phyloP scores from a whole-genome alignment of 2,888 invertebrate genomes.

The Rhingia rostrata region DNA sequence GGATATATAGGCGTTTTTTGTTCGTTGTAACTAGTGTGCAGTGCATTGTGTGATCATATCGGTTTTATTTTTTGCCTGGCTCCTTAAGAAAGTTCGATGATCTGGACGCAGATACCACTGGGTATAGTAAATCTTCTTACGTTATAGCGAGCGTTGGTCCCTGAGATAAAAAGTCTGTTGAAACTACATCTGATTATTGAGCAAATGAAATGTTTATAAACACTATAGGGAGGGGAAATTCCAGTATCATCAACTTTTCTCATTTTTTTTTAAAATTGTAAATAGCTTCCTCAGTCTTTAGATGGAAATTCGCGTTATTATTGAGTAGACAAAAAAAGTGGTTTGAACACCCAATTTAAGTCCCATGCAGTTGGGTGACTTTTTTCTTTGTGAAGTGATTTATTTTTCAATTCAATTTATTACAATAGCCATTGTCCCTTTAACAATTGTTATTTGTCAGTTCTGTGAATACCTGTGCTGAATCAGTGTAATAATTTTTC shows the following conservation, averaged over 20 bases:
- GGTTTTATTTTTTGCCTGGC: conserved; percentile 37
- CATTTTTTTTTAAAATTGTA: conserved; percentile 36
- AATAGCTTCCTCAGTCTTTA: conserved; percentile 45
- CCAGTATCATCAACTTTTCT: conserved; percentile 14
- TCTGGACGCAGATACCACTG: conserved; percentile 45
- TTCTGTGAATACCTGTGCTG: too few relatives aligned
- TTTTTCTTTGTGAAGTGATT: conserved; percentile 21
- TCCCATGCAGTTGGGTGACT: neutral
- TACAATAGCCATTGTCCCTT: conserved; percentile 32
- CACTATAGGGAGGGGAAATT: conserved; percentile 31
- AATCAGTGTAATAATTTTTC: neutral
- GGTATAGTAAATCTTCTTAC: conserved; percentile 27
- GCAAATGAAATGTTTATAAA: conserved; percentile 47
- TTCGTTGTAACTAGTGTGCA: conserved; percentile 39
- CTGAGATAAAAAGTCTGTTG: conserved; percentile 12
- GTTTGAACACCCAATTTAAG: neutral
- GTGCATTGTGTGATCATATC: conserved; percentile 53
- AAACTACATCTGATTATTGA: conserved; percentile 13
- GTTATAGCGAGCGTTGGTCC: conserved; percentile 8
- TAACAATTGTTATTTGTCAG: neutral
- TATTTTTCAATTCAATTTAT: neutral
- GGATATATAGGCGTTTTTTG: conserved; percentile 23
- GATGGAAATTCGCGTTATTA: conserved; percentile 32
- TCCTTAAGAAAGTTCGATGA: conserved; percentile 68
- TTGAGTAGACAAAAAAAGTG: neutral